Base-by-base conservation (phyloP, 2,797 vertebrate species). In the Lepus oiostolus region DNA sequence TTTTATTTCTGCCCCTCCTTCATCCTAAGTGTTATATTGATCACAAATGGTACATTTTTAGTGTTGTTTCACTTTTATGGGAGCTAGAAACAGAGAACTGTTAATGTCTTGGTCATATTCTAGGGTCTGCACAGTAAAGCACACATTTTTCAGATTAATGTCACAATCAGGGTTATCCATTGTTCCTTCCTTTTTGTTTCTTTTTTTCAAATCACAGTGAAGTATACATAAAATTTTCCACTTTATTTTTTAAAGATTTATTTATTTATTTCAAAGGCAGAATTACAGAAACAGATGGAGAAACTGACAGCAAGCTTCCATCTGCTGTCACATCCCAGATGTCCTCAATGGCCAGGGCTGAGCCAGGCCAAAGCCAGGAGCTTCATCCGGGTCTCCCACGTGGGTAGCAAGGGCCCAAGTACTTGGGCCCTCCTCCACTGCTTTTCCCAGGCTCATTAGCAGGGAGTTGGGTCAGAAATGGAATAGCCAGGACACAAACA, bases 1-100 rank as follows among this genome's bases (percentile, higher is more conserved):
- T 92, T 85, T 94, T 30, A 68, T 65, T 94, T 93, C 85, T 77
- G 47, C 16, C 13, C 5, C 24, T 63, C 22, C n/a, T 81, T 85
- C 81, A 58, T 85, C 14, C 28, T 70, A 54, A 74, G 13, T 84
- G 65, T 7, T 60, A 60, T 28, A 30, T 32, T 88, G 93, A 50
- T 68, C 38, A 88, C 65, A 72, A 74, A 74, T 21, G 12, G 16
- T 71, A 21, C 24, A 58, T n/a, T 84, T 77, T 88, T 88, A 79
- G 75, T 76, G 58, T 68, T 82, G 4, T 38, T 85, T 95, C 50
- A 38, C 13, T 63, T 17, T 47, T 74, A n/a, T 9, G 30, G 60
- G n/a, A 21, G 42, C 4, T 8, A 79, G 65, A 19, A 79, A n/a
- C 42, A 76, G 47, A 85, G 47, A 52, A 72, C 22, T 74, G 10